Conservation (phyloP, 2,888 invertebrate species). For the Chaitophorus viminalis region DNA sequence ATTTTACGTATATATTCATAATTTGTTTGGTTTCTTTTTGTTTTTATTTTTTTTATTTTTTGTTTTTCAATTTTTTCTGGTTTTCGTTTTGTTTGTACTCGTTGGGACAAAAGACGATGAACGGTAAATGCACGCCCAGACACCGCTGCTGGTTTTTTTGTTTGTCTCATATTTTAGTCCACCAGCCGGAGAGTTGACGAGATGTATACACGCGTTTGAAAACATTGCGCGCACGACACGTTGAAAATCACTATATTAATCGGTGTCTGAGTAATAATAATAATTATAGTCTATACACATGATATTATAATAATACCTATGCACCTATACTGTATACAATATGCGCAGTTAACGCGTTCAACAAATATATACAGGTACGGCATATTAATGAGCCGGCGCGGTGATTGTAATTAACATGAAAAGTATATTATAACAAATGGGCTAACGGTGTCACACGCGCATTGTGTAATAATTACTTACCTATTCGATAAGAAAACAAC, state of each 20-base stretch:
- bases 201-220: not conserved
- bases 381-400: too few relatives aligned
- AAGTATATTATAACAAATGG: not conserved
- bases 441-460: slow-evolving; percentile 4
- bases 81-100: not conserved
- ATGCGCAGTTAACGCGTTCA: not conserved
- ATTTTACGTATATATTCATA: not conserved
- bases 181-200: not conserved
- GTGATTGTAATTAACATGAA: too few relatives aligned
- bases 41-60: too few relatives aligned
- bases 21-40: not conserved
- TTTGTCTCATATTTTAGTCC: not conserved
- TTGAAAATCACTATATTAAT: not conserved
- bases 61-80: not conserved
- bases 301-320: not conserved
- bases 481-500: slow-evolving; percentile 46
- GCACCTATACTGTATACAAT: not conserved
- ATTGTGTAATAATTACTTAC: not conserved
- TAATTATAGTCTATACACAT: not conserved
- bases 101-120: slow-evolving; percentile 6
- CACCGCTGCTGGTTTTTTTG: not conserved
- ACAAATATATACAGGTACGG: not conserved
- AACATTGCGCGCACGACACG: not conserved
- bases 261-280: not conserved
- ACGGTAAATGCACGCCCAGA: not conserved